Percentiles rank a stretch among this genome's conserved stretches.
Evolutionary conservation across 1,140 invertebrate genomes (phyloP).

Genomic region (Antheraea mylitta): DNA sequence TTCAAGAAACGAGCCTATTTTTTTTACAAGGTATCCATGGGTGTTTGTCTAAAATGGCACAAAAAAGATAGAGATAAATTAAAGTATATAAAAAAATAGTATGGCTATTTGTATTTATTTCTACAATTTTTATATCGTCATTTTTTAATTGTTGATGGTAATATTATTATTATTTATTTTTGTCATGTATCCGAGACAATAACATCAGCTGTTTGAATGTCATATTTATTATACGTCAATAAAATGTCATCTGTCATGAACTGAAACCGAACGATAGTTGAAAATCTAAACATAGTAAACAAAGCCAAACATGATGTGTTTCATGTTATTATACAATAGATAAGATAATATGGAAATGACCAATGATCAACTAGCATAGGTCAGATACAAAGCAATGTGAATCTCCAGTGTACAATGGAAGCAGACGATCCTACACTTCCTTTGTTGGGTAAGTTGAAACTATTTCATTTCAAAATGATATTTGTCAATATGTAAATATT

Average conservation of each 20-base stretch:
- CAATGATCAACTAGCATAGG: background rate
- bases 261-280: background rate
- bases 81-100: too few species aligned
- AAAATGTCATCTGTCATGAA: background rate
- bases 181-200: background rate
- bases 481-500: background rate
- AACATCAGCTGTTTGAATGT: background rate
- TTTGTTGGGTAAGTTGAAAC: conserved; percentile 8
- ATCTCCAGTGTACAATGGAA: background rate
- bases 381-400: background rate
- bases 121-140: too few species aligned
- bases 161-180: background rate
- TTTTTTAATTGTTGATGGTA: too few species aligned
- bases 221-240: background rate
- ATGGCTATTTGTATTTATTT: too few species aligned
- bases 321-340: background rate
- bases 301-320: background rate
- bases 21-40: too few species aligned
- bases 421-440: background rate
- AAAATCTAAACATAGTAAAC: background rate
- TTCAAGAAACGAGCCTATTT: too few species aligned
- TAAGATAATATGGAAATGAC: conserved; percentile 2
- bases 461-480: background rate
- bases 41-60: too few species aligned
- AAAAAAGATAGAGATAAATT: too few species aligned